Percentiles rank a stretch among this genome's conserved stretches.
phyloP scores from a whole-genome alignment of 2,113 vertebrate genomes.

The Caretta caretta region DNA sequence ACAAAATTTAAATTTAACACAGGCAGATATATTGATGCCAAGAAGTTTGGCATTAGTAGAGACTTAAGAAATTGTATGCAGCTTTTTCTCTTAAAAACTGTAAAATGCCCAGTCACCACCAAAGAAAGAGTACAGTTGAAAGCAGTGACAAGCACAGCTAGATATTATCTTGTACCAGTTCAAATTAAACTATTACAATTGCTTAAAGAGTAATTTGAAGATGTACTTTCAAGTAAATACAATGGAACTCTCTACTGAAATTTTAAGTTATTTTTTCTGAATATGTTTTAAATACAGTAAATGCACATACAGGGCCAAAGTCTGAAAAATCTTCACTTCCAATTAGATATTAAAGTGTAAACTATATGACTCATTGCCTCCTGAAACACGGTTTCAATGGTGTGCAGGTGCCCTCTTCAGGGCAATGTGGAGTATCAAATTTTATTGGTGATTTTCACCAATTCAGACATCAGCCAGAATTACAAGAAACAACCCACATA shows the following conservation, averaged over 20 bases:
- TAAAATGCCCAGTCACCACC: not conserved
- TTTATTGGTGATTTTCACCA: not conserved
- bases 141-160: not conserved
- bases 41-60: not conserved
- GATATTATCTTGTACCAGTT: not conserved
- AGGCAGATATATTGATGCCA: not conserved
- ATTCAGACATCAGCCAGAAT: not conserved
- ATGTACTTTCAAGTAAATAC: not conserved
- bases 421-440: not conserved
- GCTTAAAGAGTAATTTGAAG: not conserved
- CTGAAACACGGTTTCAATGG: not conserved
- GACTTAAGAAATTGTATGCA: not conserved
- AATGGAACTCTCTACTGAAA: not conserved
- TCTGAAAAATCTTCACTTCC: not conserved
- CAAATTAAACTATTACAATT: not conserved
- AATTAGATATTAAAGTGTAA: not conserved
- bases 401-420: slow-evolving; percentile 71
- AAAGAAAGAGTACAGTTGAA: not conserved
- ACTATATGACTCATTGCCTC: not conserved
- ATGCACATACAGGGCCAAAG: not conserved
- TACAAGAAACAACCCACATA: not conserved
- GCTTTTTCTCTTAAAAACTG: not conserved
- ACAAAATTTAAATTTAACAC: not conserved
- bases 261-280: not conserved
- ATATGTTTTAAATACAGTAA: not conserved